These are phyloP conservation scores for Clarias gariepinus DNA, from an alignment of 2,113 vertebrate species.

Conservation along the genomic window DNA sequence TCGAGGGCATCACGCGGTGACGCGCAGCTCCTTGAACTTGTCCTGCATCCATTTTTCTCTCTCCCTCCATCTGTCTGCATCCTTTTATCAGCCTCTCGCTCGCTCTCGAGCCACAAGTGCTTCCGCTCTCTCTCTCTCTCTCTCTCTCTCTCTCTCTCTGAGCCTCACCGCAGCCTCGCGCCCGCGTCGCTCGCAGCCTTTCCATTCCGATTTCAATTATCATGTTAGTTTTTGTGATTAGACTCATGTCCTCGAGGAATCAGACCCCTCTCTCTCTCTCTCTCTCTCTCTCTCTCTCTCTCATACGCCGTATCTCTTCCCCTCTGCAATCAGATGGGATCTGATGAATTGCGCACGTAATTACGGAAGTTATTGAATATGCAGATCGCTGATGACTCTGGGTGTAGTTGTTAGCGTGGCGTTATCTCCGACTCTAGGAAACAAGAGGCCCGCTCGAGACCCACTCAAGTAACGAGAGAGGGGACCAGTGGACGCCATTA, in stretches of 20 bases:
- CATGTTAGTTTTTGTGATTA: slow-evolving; percentile 82
- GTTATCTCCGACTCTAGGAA: slow-evolving; percentile 74
- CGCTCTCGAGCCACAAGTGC: slow-evolving; percentile 27
- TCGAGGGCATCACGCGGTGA: neutral
- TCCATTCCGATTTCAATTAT: slow-evolving; percentile 83
- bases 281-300: slow-evolving; percentile 20
- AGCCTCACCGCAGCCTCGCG: slow-evolving; percentile 63
- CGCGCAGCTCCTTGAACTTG: slow-evolving; percentile 12
- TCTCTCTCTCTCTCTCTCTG: neutral
- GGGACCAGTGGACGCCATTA: slow-evolving; percentile 66
- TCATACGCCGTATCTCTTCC: slow-evolving; percentile 57
- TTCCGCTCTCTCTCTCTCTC: slow-evolving; percentile 51
- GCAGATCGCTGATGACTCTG: slow-evolving; percentile 77
- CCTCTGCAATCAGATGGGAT: slow-evolving; percentile 78
- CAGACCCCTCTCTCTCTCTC: slow-evolving; percentile 72
- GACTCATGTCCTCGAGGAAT: slow-evolving; percentile 79
- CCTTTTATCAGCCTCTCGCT: slow-evolving; percentile 18
- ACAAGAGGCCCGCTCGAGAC: slow-evolving; percentile 71
- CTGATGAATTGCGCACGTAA: slow-evolving; percentile 82
- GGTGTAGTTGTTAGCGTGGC: slow-evolving; percentile 70
- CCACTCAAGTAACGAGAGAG: slow-evolving; percentile 70
- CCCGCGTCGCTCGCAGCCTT: slow-evolving; percentile 67
- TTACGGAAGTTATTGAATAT: slow-evolving; percentile 83
- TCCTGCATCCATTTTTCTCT: slow-evolving; percentile 31
- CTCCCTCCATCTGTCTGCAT: slow-evolving; percentile 13